Percentiles rank a stretch among this genome's conserved stretches.
Conservation (phyloP, 2,113 vertebrate genomes). For the Rissa tridactyla region DNA sequence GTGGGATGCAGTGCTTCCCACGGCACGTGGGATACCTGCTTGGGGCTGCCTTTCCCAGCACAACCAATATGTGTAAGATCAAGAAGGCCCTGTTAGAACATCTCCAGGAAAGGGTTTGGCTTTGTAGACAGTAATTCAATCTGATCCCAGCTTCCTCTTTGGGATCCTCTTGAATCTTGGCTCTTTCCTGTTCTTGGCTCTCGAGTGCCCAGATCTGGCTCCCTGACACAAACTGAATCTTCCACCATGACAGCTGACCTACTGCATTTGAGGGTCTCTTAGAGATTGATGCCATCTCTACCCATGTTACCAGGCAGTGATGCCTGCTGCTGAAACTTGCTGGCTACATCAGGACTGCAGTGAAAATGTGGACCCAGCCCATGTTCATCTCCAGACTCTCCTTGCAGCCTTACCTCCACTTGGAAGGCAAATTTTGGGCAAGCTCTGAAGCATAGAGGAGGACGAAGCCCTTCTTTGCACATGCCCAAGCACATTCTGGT, state of each 20-base stretch:
- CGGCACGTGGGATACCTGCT: neutral
- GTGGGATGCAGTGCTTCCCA: neutral
- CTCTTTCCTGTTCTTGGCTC: neutral
- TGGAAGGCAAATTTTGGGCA: neutral
- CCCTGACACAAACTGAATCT: neutral
- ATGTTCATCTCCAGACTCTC: neutral
- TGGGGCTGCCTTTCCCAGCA: neutral
- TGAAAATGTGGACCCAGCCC: neutral
- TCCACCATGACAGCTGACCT: neutral
- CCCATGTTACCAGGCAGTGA: neutral
- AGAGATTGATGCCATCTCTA: neutral
- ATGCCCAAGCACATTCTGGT: neutral
- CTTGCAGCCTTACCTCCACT: neutral
- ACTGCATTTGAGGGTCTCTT: neutral
- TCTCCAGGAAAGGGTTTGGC: neutral
- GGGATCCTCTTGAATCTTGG: neutral
- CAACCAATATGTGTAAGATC: neutral
- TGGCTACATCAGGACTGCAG: neutral
- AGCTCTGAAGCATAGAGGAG: neutral
- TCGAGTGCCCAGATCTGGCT: neutral
- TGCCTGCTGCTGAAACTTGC: neutral
- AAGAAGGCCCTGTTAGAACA: neutral
- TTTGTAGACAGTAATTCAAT: neutral
- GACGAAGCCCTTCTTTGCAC: neutral
- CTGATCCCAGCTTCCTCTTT: neutral